Base-by-base conservation (phyloP, 2,797 vertebrate species). In the Gambusia yucatana region DNA sequence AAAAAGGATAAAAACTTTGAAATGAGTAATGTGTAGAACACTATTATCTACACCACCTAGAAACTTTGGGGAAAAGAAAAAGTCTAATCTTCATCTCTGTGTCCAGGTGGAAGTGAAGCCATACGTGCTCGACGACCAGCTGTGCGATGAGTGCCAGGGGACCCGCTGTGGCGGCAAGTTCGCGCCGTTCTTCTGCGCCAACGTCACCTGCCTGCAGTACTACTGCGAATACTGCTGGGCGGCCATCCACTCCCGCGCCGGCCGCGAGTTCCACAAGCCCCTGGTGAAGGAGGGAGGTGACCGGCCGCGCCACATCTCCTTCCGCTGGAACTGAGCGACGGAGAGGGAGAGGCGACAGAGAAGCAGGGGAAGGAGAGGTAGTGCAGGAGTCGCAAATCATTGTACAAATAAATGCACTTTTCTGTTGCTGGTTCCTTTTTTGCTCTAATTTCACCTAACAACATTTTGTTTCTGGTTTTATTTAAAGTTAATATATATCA, bases 141-240 rank as follows among this genome's bases (percentile, higher is more conserved):
- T 99, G 95, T 99, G 98, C 85, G 98, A 99, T 88, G 98, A 99
- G 95, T 99, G 98, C 96, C 98, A 99, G 96, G 98, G 98, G 87
- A 98, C 98, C 85, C 98, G 98, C 90, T 99, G 98, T 65, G 98
- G 98, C 85, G 98, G 98, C 50, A 99, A 99, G 93, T 99, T 99
- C 76, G 98, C 98, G 75, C 98, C 98, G 4, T 99, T 99, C 95
- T 99, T 99, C 97, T 99, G 98, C 96, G 98, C 98, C 94, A 99
- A 99, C 44, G 98, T 99, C 95, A 99, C 98, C 96, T 99, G 98
- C 93, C 97, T 99, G 95, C 98, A 99, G 98, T 99, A 99, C 96
- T 99, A 99, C 96, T 99, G 98, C 96, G 98, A 99, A 97, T 99
- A 99, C 96, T 99, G 98, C 97, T 99, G 98, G 98, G 98, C 98